Percentiles rank a stretch among this genome's conserved stretches.
Evolutionary conservation across 1,140 invertebrate species (phyloP).

Genomic region (Macrosteles quadrilineatus): DNA sequence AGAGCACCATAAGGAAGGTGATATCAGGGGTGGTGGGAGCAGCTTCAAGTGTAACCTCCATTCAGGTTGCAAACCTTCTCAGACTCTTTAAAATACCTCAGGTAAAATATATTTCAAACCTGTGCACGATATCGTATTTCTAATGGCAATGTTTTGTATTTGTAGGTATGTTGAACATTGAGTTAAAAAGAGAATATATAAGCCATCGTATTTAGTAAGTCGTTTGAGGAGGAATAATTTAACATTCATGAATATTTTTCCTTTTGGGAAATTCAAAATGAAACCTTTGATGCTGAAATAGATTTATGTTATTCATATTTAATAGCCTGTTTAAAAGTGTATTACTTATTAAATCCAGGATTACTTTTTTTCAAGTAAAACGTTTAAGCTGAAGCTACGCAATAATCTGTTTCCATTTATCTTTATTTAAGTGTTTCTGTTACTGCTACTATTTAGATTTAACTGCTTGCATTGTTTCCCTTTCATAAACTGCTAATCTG

Average conservation of each 20-base stretch:
- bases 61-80: conserved; percentile 93
- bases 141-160: not conserved
- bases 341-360: too few relatives aligned
- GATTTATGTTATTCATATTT: too few relatives aligned
- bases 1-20: conserved; percentile 79
- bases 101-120: conserved; percentile 62
- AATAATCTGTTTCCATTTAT: too few relatives aligned
- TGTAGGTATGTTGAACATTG: not conserved
- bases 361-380: too few relatives aligned
- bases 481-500: too few relatives aligned
- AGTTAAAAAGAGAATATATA: not conserved
- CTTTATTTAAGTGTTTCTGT: too few relatives aligned
- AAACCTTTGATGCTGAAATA: too few relatives aligned
- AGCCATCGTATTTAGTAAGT: not conserved
- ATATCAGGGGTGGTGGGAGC: conserved; percentile 95
- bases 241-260: not conserved
- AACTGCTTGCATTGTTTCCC: too few relatives aligned
- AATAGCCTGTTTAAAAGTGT: too few relatives aligned
- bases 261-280: too few relatives aligned
- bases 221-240: not conserved
- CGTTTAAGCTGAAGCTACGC: too few relatives aligned
- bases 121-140: not conserved
- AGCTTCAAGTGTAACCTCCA: conserved; percentile 92
- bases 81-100: conserved; percentile 94
- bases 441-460: too few relatives aligned